A percentile compares a stretch with the other conserved stretches of the same genome.
Conservation (phyloP, 1,140 invertebrate species). For the Brevipalpus yothersi region DNA sequence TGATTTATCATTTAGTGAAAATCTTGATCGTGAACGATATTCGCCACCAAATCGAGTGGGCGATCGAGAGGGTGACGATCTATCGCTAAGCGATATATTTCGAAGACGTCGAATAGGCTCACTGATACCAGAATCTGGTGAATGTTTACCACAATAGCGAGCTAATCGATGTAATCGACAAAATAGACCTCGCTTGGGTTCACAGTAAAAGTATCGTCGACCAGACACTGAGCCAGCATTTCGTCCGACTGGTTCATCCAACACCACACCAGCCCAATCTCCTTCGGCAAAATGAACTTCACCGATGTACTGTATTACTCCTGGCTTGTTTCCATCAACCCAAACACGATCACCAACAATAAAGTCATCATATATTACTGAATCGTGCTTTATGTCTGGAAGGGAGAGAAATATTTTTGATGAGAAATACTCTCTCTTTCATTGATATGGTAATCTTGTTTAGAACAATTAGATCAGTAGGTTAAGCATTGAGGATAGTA, state of each 20-base stretch:
- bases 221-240: slow-evolving; percentile 89
- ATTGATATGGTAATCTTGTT: not conserved
- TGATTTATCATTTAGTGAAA: not conserved
- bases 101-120: not conserved
- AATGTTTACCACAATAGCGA: slow-evolving; percentile 1
- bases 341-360: slow-evolving; percentile 85
- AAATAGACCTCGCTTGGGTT: slow-evolving; percentile 74
- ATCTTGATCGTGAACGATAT: not conserved
- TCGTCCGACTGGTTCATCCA: slow-evolving; percentile 86
- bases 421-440: not conserved
- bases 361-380: slow-evolving; percentile 41
- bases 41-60: not conserved
- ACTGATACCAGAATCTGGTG: not conserved
- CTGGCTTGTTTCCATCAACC: slow-evolving; percentile 79
- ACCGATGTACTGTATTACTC: slow-evolving; percentile 87
- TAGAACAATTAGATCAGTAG: not conserved
- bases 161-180: slow-evolving; percentile 24
- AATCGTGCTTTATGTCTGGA: no score
- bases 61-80: not conserved
- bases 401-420: no score
- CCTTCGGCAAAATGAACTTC: slow-evolving; percentile 77
- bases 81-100: not conserved
- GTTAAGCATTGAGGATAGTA: no score
- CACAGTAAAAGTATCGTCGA: slow-evolving; percentile 75
- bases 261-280: slow-evolving; percentile 74